Base-by-base conservation (phyloP, 2,113 vertebrate genomes). In the Tiliqua scincoides region DNA sequence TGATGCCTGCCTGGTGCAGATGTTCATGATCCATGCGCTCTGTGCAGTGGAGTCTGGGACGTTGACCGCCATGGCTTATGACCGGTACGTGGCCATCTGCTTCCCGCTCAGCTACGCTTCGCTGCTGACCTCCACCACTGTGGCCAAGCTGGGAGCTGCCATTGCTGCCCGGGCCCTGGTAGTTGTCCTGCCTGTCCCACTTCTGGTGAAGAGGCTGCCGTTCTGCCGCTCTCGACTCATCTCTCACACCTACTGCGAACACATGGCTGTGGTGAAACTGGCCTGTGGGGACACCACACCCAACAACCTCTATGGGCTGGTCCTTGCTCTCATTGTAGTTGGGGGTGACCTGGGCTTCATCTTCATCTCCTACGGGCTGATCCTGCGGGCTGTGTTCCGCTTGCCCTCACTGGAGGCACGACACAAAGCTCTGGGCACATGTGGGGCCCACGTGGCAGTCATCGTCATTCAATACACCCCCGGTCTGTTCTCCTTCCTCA, bases 11-110 rank as follows among this genome's bases (percentile, higher is more conserved):
- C 74, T 95, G 59, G 62, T 35, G 15, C 94, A 95, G 82, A 4
- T 93, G 21, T 95, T 93, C 63, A 93, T 95, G 87, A 89, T 94
- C 62, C 93, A 95, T 40, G 89, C 77, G 52, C 79, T 94, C 52
- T 90, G 90, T 4, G 85, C 2, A 12, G 85, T 93, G 83, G 90
- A 95, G 76, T 94, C 94, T 1, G 79, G 91, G 30, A 52, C 93
- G 18, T 74, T 94, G 35, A 90, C 86, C 82, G 86, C 88, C 52
- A 93, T 94, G 93, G 94, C 93, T n/a, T 86, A 94, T 59, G 94
- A 95, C 40, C 88, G 85, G 15, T 94, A 94, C 0, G 86, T 94
- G 37, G 93, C 93, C 20, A 91, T 94, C 79, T 93, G 93, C 48
- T 59, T 90, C 21, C 93, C 89, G 23, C 85, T 94, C 52, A 83